Conservation (phyloP, 1,140 invertebrate species). For the Phocides pigmalion region DNA sequence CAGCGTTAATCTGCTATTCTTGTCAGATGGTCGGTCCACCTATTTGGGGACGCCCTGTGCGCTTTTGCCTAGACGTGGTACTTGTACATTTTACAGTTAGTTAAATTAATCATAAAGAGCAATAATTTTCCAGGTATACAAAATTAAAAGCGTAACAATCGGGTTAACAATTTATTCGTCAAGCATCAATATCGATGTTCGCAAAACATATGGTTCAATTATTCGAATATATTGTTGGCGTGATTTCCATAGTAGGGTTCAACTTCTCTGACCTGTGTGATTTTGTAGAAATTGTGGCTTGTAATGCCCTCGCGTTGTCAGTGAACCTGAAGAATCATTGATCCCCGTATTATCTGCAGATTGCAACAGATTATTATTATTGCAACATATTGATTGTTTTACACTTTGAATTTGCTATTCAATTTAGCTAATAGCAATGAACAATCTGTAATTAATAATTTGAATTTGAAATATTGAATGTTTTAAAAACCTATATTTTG, state of each 20-base stretch:
- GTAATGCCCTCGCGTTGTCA: constrained; percentile 18
- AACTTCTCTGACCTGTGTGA: constrained; percentile 19
- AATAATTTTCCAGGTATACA: no score
- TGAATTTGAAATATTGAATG: no score
- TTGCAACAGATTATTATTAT: background rate
- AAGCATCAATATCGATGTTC: background rate
- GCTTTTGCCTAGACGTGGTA: no score
- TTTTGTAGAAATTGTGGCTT: background rate
- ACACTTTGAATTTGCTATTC: background rate
- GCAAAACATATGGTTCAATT: background rate
- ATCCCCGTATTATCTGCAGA: background rate
- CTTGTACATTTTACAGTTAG: no score
- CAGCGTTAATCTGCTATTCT: no score
- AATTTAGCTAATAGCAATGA: no score
- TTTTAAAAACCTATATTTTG: no score
- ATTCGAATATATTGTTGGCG: background rate
- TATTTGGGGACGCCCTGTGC: no score
- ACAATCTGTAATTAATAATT: no score
- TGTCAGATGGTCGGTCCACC: no score
- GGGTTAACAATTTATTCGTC: background rate
- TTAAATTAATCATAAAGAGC: no score
- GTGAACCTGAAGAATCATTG: constrained; percentile 27
- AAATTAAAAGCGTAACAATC: background rate
- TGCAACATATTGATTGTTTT: background rate
- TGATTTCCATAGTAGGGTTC: constrained; percentile 14